Percentiles rank a stretch among this genome's conserved stretches.
Evolutionary conservation across 2,888 invertebrate genomes (phyloP).

Genomic region (Serripes groenlandicus): DNA sequence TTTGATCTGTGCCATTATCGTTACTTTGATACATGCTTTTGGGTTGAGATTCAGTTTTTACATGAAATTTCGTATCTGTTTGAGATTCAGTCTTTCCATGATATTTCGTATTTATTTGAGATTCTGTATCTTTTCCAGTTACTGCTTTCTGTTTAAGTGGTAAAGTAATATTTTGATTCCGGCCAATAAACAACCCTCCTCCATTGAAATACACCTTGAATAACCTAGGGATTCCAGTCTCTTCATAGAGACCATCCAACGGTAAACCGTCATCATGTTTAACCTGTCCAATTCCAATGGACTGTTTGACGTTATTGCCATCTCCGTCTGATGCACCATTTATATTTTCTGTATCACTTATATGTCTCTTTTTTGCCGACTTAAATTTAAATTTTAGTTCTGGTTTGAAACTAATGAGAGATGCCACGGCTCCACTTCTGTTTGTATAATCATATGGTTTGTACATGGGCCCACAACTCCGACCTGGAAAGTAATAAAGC

Average conservation of each 20-base stretch:
- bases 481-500: slow-evolving; percentile 69
- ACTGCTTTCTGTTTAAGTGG: not conserved
- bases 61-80: too few relatives aligned
- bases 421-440: slow-evolving; percentile 72
- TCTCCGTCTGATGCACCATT: not conserved
- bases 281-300: not conserved
- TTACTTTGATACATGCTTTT: not conserved
- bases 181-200: slow-evolving; percentile 21
- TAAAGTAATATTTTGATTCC: slow-evolving; percentile 41
- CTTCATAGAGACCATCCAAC: not conserved
- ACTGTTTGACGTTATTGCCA: not conserved
- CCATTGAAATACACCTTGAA: slow-evolving; percentile 37
- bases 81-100: too few relatives aligned
- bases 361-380: too few relatives aligned
- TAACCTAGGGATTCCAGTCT: not conserved
- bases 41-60: not conserved
- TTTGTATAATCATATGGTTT: slow-evolving; percentile 79
- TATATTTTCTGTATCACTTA: too few relatives aligned
- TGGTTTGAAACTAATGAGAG: slow-evolving; percentile 34
- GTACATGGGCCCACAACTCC: slow-evolving; percentile 78
- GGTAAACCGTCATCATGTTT: too few relatives aligned
- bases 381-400: not conserved
- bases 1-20: not conserved
- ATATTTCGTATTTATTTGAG: too few relatives aligned
- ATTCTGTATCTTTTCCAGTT: too few relatives aligned